Conservation (phyloP, 2,888 invertebrate species). For the Drosophila barbarae region DNA sequence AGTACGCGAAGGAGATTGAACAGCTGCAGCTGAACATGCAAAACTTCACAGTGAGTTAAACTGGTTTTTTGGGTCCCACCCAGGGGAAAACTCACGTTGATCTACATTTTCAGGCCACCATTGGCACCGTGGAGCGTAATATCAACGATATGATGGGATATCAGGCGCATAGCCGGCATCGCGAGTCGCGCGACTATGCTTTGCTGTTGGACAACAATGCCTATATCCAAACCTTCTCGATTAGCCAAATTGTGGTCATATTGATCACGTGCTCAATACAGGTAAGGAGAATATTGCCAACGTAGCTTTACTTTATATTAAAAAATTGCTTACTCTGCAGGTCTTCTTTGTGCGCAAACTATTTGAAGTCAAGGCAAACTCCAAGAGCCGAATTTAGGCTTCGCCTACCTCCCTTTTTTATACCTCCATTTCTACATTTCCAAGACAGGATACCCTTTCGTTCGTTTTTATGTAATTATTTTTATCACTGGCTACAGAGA, state of each 20-base stretch:
- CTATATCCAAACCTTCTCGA: slow-evolving; percentile 94
- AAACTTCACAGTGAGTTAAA: slow-evolving; percentile 89
- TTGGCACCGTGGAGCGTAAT: slow-evolving; percentile 89
- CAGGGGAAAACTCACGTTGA: slow-evolving; percentile 5
- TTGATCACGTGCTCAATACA: slow-evolving; percentile 88
- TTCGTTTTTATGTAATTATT: slow-evolving; percentile 42
- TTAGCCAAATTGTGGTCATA: slow-evolving; percentile 91
- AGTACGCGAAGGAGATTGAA: slow-evolving; percentile 93
- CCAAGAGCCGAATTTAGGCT: slow-evolving; percentile 79
- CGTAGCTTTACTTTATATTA: too few species aligned
- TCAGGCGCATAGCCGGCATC: slow-evolving; percentile 89
- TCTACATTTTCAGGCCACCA: slow-evolving; percentile 82
- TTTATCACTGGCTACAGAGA: slow-evolving; percentile 56
- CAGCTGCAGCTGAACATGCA: slow-evolving; percentile 92
- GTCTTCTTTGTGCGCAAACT: slow-evolving; percentile 94
- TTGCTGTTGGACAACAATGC: slow-evolving; percentile 89
- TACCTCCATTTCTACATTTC: slow-evolving; percentile 30
- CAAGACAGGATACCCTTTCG: slow-evolving; percentile 35
- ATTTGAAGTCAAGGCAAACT: slow-evolving; percentile 87
- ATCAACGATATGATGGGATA: slow-evolving; percentile 92
- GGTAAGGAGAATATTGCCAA: slow-evolving; percentile 76
- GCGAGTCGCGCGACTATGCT: slow-evolving; percentile 91
- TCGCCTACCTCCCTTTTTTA: background rate
- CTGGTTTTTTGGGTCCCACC: slow-evolving; percentile 63
- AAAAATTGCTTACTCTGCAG: slow-evolving; percentile 80